Base-by-base conservation (phyloP, 2,113 vertebrate genomes). In the Miniopterus natalensis region DNA sequence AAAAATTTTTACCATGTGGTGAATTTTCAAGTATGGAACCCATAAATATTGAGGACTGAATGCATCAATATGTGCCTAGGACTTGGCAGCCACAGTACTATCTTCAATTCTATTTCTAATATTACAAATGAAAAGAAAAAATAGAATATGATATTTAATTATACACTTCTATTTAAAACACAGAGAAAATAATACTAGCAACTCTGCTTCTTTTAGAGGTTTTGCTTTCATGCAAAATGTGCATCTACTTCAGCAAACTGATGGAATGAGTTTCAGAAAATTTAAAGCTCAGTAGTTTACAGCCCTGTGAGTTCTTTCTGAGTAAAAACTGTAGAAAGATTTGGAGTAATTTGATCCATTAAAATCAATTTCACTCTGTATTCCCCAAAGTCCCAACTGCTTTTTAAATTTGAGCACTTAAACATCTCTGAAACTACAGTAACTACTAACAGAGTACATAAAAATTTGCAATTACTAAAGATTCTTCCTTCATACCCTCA, bases 401-500 rank as follows among this genome's bases (percentile, higher is more conserved):
- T 83, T 88, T 77, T 96, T 53, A 95, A 70, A 94, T 90, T 73
- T 65, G 49, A 90, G 23, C 36, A 78, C 45, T 63, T 80, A 84
- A 27, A 18, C 42, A 78, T 73, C 59, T 90, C 49, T 66, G 31
- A 73, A 80, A 80, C 61, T 70, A 81, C 2, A 93, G 36, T 84
- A 86, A 95, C 92, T 91, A 77, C 73, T 92, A 94, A 94, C n/a
- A 80, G 17, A 87, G 10, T n/a, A 40, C 14, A 92, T 57, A 84
- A 65, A 83, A 91, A 74, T 77, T 66, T 59, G 10, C 79, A 91
- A 31, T 84, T 83, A 53, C 20, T 93, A 8, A 88, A 90, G 55
- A 81, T 57, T 90, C 70, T 3, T 21, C 13, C 23, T 31, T 90
- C 2, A 10, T 36, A 92, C 21, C 59, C 23, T 85, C 18, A 89